Base-by-base conservation (phyloP, 2,113 vertebrate genomes). In the Pedetes capensis region DNA sequence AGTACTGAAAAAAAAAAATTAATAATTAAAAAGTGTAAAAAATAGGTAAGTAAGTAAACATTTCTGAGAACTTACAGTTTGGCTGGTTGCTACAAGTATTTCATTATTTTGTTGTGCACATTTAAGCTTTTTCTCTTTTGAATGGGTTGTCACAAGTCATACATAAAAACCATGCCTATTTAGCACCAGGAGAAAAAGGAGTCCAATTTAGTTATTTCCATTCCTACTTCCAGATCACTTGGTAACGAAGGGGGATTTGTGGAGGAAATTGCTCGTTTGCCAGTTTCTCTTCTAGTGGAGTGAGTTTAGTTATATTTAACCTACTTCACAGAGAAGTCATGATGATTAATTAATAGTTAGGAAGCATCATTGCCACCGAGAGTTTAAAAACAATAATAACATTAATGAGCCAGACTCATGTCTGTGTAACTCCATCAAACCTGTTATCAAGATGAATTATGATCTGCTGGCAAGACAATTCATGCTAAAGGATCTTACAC, bases 381-480 rank as follows among this genome's bases (percentile, higher is more conserved):
- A 78, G 57, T 95, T 96, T 95, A 71, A 86, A 96, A 97, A 97
- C 95, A 97, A 97, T 95, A 95, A 97, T 89, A 97, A 93, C 82
- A 95, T 94, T 97, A 96, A 95, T 94, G 88, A 96, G 57, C 32
- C 88, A 83, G 91, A 82, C 93, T 96, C 68, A 22, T 37, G 42
- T 96, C 91, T 97, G n/a, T 71, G 51, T 91, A 95, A 96, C 74
- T 97, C 94, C 89, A 91, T 97, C 96, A 97, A 95, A 96, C 94
- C 88, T 96, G 85, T 93, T 96, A 96, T 95, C 93, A 93, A 93
- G 74, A 95, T 93, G 82, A 96, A 95, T 96, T 97, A 95, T 94
- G 82, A 97, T 94, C 91, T 89, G 57, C 74, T 82, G 92, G 95
- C 94, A 97, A 95, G 93, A 92, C 4, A 3, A 86, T 93, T 94